These are phyloP conservation scores for Apodemia zela DNA, from an alignment of 2,888 invertebrate species.

Conservation along the genomic window DNA sequence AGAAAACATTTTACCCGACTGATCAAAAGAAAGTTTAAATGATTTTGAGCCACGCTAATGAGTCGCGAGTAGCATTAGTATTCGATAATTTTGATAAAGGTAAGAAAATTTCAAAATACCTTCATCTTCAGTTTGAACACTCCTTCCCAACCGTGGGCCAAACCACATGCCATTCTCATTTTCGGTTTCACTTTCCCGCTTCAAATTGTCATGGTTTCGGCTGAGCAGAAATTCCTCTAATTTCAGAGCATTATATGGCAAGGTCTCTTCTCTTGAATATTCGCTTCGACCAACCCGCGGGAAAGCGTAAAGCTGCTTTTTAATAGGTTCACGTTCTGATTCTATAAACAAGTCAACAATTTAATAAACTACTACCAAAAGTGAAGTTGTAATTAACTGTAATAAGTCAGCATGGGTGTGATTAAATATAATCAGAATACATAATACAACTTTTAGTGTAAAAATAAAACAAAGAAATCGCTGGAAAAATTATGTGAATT, in stretches of 20 bases:
- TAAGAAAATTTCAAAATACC: constrained; percentile 38
- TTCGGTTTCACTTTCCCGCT: constrained; percentile 34
- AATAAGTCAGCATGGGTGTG: no score
- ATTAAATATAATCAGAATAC: no score
- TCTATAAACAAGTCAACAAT: constrained; percentile 36
- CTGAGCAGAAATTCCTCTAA: constrained; percentile 1
- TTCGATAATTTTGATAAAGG: no score
- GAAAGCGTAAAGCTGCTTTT: constrained; percentile 63
- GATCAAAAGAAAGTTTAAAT: no score
- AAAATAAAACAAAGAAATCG: no score
- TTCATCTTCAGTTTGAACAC: constrained; percentile 57
- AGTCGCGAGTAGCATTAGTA: no score
- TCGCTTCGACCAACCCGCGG: constrained; percentile 64
- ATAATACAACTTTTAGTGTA: no score
- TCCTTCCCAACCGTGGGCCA: constrained; percentile 83
- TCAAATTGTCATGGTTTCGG: constrained; percentile 25
- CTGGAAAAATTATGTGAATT: no score
- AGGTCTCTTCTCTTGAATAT: neutral
- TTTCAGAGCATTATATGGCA: neutral
- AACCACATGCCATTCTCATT: constrained; percentile 80
- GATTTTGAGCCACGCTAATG: no score
- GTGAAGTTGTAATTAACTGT: no score
- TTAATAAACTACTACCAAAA: no score
- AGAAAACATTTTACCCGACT: no score
- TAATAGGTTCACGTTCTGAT: constrained; percentile 47